A percentile compares a stretch with the other conserved stretches of the same genome.
phyloP scores from a whole-genome alignment of 2,888 invertebrate species.

The Latrodectus hesperus region DNA sequence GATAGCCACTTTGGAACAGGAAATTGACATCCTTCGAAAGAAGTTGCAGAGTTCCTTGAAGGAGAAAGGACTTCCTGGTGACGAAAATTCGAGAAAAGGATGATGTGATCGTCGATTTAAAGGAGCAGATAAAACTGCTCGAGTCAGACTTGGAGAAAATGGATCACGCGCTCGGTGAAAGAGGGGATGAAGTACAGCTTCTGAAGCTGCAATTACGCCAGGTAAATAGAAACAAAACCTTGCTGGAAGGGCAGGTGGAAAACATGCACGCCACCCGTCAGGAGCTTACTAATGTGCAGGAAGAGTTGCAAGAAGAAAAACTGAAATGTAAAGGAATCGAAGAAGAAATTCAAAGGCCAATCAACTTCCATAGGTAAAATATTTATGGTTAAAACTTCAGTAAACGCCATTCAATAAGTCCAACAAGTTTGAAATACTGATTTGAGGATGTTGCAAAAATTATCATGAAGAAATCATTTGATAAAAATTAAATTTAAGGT shows the following conservation, averaged over 20 bases:
- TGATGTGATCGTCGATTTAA: neutral
- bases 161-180: conserved; percentile 2
- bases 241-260: conserved; percentile 22
- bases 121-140: conserved; percentile 15
- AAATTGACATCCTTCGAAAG: neutral
- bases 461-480: too few species aligned
- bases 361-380: conserved; percentile 54
- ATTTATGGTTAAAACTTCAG: neutral
- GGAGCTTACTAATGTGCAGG: conserved; percentile 13
- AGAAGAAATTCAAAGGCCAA: conserved; percentile 36
- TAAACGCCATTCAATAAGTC: too few species aligned
- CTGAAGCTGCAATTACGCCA: conserved; percentile 37
- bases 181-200: conserved; percentile 27
- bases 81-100: conserved; percentile 18
- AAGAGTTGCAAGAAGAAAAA: conserved; percentile 13
- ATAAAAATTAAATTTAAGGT: too few species aligned
- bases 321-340: conserved; percentile 34
- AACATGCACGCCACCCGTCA: neutral
- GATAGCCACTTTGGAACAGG: neutral
- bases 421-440: too few species aligned
- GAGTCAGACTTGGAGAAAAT: neutral
- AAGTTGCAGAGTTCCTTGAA: neutral
- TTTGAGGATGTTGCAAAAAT: too few species aligned
- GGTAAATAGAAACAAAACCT: neutral
- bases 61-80: conserved; percentile 36